phyloP scores from a whole-genome alignment of 2,888 invertebrate species.

The Sarcophaga carnaria region DNA sequence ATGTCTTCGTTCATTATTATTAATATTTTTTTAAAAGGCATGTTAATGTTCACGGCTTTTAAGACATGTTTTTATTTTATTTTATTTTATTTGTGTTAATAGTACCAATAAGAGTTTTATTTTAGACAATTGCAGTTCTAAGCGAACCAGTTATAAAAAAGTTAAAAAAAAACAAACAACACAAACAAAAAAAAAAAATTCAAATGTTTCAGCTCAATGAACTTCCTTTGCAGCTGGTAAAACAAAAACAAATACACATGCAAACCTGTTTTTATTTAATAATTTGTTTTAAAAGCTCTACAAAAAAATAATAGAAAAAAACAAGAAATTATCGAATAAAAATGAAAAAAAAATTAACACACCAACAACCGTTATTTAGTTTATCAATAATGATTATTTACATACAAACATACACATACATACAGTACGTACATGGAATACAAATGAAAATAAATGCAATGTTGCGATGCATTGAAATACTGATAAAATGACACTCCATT shows the following conservation, averaged over 20 bases:
- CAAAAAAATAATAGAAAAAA: not conserved
- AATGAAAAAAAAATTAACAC: not conserved
- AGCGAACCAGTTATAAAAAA: slow-evolving; percentile 43
- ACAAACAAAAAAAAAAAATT: not conserved
- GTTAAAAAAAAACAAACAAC: slow-evolving; percentile 1
- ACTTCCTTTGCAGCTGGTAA: slow-evolving; percentile 52
- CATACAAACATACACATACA: not conserved
- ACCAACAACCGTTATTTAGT: too few relatives aligned
- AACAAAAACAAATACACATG: slow-evolving; percentile 20
- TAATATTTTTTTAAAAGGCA: not conserved
- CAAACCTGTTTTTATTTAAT: slow-evolving; percentile 18
- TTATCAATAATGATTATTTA: not conserved
- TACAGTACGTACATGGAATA: slow-evolving; percentile 82
- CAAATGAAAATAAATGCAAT: slow-evolving; percentile 85
- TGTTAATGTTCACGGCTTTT: slow-evolving; percentile 26
- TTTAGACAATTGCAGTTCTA: slow-evolving; percentile 22
- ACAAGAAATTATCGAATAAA: not conserved
- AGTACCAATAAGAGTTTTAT: not conserved
- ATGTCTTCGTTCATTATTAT: not conserved
- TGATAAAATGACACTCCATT: slow-evolving; percentile 83
- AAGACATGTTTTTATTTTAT: not conserved
- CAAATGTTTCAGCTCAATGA: slow-evolving; percentile 53
- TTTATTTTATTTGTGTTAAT: not conserved
- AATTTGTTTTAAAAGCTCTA: too few relatives aligned
- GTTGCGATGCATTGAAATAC: slow-evolving; percentile 85